Percentiles rank a stretch among this genome's conserved stretches.
phyloP scores from a whole-genome alignment of 2,888 invertebrate genomes.

The Chironomus tentans region DNA sequence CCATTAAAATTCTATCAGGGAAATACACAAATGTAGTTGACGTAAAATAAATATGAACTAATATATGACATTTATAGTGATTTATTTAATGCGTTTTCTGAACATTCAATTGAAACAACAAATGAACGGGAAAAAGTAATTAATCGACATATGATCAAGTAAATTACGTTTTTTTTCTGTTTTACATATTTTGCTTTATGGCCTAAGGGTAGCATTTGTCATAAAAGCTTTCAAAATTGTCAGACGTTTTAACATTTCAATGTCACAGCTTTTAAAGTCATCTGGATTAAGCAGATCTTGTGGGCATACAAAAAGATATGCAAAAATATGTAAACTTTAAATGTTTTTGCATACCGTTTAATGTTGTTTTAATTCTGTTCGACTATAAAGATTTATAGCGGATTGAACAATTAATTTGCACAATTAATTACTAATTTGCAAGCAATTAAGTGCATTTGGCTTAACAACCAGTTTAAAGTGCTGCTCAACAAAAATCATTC shows the following conservation, averaged over 20 bases:
- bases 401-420: background rate
- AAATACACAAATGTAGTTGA: background rate
- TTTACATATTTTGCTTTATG: background rate
- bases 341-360: no score
- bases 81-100: no score
- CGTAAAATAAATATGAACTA: no score
- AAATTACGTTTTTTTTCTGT: background rate
- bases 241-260: background rate
- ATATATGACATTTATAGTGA: background rate
- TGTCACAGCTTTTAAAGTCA: background rate
- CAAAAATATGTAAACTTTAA: background rate
- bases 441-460: background rate
- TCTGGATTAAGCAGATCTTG: no score
- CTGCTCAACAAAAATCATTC: background rate
- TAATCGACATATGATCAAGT: background rate
- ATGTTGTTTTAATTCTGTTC: no score
- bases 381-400: background rate
- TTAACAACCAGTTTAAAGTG: background rate
- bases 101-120: background rate
- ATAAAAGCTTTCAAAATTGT: background rate
- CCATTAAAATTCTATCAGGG: background rate
- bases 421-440: background rate
- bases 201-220: background rate
- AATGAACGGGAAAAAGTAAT: background rate
- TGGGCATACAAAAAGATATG: background rate